Evolutionary conservation across 2,113 vertebrate genomes (phyloP).

Genomic region (Trogon melanurus): DNA sequence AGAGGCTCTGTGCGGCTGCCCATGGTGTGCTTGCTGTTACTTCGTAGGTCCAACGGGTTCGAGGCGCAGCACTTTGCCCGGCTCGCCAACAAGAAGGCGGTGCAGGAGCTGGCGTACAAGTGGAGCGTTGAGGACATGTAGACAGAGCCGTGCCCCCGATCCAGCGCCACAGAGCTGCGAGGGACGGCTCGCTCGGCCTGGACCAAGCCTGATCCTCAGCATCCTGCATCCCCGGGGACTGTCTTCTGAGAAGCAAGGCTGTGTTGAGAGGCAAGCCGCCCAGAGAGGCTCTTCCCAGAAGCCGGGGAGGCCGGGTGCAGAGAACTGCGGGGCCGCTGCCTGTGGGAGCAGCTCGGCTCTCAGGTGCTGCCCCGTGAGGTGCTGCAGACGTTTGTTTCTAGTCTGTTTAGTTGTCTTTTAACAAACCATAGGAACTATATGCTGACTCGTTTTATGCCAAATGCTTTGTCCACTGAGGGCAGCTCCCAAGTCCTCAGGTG

Average conservation of each 20-base stretch:
- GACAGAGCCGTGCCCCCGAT: background rate
- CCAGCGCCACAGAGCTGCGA: rapidly evolving
- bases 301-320: background rate
- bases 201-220: rapidly evolving
- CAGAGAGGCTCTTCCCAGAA: background rate
- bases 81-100: constrained; percentile 87
- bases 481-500: background rate
- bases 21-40: background rate
- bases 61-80: constrained; percentile 90
- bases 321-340: rapidly evolving
- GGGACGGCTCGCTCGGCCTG: background rate
- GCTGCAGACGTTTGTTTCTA: background rate
- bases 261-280: background rate
- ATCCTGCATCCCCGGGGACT: rapidly evolving
- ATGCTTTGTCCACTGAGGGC: background rate
- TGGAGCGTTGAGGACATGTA: constrained; percentile 99
- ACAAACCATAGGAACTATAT: background rate
- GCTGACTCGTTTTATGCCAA: constrained; percentile 14
- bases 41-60: constrained; percentile 91
- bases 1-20: background rate
- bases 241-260: rapidly evolving
- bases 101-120: constrained; percentile 92
- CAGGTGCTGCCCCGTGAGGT: background rate
- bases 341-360: background rate
- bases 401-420: background rate